Percentiles rank a stretch among this genome's conserved stretches.
Evolutionary conservation across 2,888 invertebrate genomes (phyloP).

Genomic region (Ferrisia virgata): DNA sequence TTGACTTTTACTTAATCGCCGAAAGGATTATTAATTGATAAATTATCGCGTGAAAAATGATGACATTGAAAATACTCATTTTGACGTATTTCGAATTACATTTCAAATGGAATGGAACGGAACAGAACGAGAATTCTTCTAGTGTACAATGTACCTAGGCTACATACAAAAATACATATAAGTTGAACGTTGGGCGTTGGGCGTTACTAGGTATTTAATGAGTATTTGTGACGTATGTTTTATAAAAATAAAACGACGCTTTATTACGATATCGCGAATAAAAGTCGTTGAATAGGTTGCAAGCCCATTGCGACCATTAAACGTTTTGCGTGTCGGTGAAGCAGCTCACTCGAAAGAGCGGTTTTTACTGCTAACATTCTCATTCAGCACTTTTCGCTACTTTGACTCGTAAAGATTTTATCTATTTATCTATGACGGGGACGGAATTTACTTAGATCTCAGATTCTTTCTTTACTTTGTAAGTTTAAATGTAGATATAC

Average conservation of each 20-base stretch:
- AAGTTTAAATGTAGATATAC: background rate
- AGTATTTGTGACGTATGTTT: conserved; percentile 4
- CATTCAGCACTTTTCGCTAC: background rate
- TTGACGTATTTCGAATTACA: background rate
- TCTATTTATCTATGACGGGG: background rate
- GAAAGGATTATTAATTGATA: background rate
- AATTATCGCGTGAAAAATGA: background rate
- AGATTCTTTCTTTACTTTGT: background rate
- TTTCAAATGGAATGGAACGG: background rate
- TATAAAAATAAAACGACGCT: background rate
- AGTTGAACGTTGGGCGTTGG: too few species aligned
- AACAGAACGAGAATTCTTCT: too few species aligned
- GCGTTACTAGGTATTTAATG: background rate
- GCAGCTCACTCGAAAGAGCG: background rate
- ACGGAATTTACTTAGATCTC: background rate
- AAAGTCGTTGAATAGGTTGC: conserved; percentile 8
- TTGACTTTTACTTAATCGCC: background rate
- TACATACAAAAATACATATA: too few species aligned
- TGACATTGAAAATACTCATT: background rate
- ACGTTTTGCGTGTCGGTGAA: background rate
- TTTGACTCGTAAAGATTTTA: background rate
- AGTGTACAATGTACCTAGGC: too few species aligned
- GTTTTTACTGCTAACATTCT: background rate
- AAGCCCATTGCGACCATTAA: background rate
- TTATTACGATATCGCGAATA: background rate